Conservation (phyloP, 2,113 vertebrate species). For the Gavia stellata region DNA sequence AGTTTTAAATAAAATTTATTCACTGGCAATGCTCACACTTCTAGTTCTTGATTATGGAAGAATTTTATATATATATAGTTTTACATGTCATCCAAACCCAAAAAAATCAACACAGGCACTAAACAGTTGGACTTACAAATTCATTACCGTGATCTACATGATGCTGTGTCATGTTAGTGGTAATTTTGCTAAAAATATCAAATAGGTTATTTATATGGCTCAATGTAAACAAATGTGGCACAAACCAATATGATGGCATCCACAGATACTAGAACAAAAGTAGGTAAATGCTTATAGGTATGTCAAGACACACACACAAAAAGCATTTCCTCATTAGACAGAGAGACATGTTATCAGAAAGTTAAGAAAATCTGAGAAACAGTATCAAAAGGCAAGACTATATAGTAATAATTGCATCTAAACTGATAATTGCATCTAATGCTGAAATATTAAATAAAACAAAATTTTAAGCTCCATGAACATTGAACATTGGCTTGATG, state of each 20-base stretch:
- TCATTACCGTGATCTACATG: background rate
- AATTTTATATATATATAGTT: background rate
- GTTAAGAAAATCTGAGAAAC: background rate
- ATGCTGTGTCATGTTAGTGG: background rate
- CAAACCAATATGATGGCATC: background rate
- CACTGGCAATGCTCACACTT: background rate
- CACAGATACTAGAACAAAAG: background rate
- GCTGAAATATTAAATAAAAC: background rate
- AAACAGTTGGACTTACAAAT: background rate
- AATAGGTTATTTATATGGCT: background rate
- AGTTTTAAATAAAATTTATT: background rate
- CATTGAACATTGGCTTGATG: background rate
- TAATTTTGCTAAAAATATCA: background rate
- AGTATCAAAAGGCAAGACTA: background rate
- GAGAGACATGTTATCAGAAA: background rate
- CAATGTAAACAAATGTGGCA: background rate
- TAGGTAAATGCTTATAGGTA: background rate
- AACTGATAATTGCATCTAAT: background rate
- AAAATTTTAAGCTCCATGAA: background rate
- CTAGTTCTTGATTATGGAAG: background rate
- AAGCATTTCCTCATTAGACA: background rate
- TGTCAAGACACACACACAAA: background rate
- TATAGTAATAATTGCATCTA: background rate
- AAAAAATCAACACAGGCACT: background rate
- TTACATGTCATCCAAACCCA: background rate